Conservation (phyloP, 1,140 invertebrate genomes). For the Glomeris maerens region DNA sequence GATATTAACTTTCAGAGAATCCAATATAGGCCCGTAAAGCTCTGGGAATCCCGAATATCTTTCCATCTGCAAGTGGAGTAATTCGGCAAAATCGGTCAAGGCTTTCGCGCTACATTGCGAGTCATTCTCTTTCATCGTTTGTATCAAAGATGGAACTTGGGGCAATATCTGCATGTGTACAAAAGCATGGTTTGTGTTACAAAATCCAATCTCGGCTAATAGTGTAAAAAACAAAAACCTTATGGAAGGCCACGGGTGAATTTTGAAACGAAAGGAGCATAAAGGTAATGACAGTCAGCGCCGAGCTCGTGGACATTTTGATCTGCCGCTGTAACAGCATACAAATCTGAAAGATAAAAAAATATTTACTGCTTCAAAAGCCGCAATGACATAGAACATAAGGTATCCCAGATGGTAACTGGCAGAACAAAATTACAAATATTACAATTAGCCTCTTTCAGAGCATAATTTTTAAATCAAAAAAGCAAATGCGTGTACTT, state of each 20-base stretch:
- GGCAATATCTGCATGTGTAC: conserved; percentile 2
- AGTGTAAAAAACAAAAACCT: conserved; percentile 19
- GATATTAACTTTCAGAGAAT: conserved; percentile 24
- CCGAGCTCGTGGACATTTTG: background rate
- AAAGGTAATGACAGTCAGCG: conserved; percentile 7
- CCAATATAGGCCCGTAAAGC: conserved; percentile 27
- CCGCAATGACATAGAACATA: background rate
- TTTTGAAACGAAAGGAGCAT: conserved; percentile 28
- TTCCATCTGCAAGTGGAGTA: conserved; percentile 26
- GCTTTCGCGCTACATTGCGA: conserved; percentile 6
- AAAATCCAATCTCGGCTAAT: background rate
- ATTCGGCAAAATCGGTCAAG: conserved; percentile 17
- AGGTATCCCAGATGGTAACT: background rate
- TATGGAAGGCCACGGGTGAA: conserved; percentile 28
- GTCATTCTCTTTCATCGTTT: conserved; percentile 15
- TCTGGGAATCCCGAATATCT: conserved; percentile 30
- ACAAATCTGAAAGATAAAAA: background rate
- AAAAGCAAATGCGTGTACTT: no score
- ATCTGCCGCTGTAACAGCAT: background rate
- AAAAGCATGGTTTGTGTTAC: background rate
- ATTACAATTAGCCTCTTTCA: background rate
- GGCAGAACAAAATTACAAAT: background rate
- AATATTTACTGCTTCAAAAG: background rate
- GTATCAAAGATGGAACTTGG: background rate
- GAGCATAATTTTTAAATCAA: no score